Conservation (phyloP, 92 coral and sea anemone species). For the Parazoanthus atlanticus region DNA sequence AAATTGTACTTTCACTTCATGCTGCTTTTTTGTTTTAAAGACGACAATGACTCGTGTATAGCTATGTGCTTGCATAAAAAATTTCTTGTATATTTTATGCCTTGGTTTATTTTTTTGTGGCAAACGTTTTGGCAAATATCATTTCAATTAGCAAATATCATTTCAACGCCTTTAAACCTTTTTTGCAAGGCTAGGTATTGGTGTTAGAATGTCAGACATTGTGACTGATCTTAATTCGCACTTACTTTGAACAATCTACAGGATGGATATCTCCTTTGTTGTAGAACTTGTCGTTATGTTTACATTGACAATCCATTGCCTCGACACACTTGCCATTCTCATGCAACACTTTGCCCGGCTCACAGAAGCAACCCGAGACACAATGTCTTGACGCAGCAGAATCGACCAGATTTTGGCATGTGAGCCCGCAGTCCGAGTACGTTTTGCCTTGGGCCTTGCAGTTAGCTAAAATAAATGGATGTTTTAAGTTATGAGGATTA, state of each 20-base stretch:
- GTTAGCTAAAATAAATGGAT: slow-evolving; percentile 44
- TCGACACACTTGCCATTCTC: slow-evolving; percentile 84
- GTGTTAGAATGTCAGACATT: too few species aligned
- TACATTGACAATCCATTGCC: slow-evolving; percentile 78
- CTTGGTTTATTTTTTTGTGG: too few species aligned
- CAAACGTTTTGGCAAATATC: too few species aligned
- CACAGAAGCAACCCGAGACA: slow-evolving; percentile 86
- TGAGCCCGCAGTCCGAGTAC: slow-evolving; percentile 82
- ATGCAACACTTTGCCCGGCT: slow-evolving; percentile 69
- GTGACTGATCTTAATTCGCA: background rate
- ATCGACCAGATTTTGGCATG: slow-evolving; percentile 82
- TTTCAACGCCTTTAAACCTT: too few species aligned
- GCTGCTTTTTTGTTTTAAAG: too few species aligned
- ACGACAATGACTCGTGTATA: too few species aligned
- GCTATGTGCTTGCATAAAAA: too few species aligned
- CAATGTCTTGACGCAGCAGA: slow-evolving; percentile 55
- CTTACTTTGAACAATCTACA: slow-evolving; percentile 95
- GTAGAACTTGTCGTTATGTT: slow-evolving; percentile 77
- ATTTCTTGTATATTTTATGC: too few species aligned
- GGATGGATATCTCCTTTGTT: slow-evolving; percentile 82
- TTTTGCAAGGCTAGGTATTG: too few species aligned
- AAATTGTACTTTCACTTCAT: too few species aligned
- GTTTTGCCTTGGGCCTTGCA: slow-evolving; percentile 68
- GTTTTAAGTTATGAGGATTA: background rate
- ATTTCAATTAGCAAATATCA: too few species aligned